Conservation (phyloP, 1,140 invertebrate genomes). For the Psix sp. region DNA sequence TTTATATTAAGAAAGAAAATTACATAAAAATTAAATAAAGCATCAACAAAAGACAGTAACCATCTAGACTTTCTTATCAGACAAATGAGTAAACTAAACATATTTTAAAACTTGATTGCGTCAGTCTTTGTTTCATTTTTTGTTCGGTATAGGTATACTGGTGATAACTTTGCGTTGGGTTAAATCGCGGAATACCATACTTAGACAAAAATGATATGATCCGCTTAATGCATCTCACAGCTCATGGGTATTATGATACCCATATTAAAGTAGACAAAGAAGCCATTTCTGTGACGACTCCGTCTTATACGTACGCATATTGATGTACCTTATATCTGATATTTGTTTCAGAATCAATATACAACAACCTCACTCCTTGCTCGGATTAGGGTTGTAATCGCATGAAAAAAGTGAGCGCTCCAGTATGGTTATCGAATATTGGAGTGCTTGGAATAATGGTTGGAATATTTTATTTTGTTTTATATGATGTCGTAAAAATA, state of each 20-base stretch:
- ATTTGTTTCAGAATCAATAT: constrained; percentile 56
- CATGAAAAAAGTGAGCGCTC: constrained; percentile 5
- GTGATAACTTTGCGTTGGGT: constrained; percentile 42
- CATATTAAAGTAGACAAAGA: constrained; percentile 65
- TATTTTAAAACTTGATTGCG: too few relatives aligned
- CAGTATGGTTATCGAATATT: background rate
- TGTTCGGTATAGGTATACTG: constrained; percentile 9
- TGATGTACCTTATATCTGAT: constrained; percentile 62
- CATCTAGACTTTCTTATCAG: too few relatives aligned
- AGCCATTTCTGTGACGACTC: constrained; percentile 65
- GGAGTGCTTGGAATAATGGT: too few relatives aligned
- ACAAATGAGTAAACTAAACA: too few relatives aligned
- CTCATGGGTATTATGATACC: constrained; percentile 73
- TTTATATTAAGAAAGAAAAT: too few relatives aligned
- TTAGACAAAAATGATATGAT: constrained; percentile 71
- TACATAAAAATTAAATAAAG: too few relatives aligned
- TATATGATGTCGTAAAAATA: too few relatives aligned
- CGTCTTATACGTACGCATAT: constrained; percentile 70
- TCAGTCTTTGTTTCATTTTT: constrained; percentile 22
- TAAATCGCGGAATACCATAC: constrained; percentile 61
- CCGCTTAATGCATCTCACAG: constrained; percentile 70
- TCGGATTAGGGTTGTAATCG: constrained; percentile 27
- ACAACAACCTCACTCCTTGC: constrained; percentile 20
- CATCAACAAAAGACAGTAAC: too few relatives aligned
- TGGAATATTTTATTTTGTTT: too few relatives aligned